Evolutionary conservation across 2,888 invertebrate genomes (phyloP).

Genomic region (Trilocha varians): DNA sequence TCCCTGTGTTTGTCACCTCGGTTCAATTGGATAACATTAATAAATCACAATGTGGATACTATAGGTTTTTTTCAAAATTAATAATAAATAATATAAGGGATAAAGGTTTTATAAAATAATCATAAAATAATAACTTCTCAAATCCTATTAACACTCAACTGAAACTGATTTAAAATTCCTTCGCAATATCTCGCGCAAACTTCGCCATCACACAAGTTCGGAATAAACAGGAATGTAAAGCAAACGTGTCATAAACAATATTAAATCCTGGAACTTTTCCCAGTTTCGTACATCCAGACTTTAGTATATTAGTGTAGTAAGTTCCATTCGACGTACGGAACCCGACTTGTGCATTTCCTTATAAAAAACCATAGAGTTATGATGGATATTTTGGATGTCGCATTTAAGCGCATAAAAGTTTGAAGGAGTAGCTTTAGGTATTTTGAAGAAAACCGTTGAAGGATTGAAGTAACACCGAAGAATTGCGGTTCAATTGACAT

Average conservation of each 20-base stretch:
- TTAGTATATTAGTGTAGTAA: constrained; percentile 50
- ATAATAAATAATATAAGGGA: no score
- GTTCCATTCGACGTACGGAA: constrained; percentile 41
- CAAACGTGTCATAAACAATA: constrained; percentile 66
- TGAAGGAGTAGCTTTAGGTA: no score
- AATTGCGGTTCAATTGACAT: no score
- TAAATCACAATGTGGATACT: no score
- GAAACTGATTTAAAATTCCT: not conserved
- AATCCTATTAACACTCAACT: not conserved
- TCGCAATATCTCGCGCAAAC: not conserved
- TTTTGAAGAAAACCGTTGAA: no score
- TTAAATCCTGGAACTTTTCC: constrained; percentile 48
- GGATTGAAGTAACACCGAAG: no score
- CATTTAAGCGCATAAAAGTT: no score
- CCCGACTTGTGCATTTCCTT: constrained; percentile 48
- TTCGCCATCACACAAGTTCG: constrained; percentile 16
- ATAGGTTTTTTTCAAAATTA: no score
- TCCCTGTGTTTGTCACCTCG: no score
- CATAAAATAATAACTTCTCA: not conserved
- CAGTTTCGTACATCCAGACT: constrained; percentile 25
- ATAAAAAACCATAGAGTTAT: constrained; percentile 11
- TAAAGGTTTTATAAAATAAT: not conserved
- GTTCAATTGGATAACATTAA: no score
- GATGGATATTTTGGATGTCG: constrained; percentile 7
- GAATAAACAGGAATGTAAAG: constrained; percentile 53